These are phyloP conservation scores for Phylloscopus trochilus DNA, from an alignment of 2,113 vertebrate genomes.

Conservation along the genomic window DNA sequence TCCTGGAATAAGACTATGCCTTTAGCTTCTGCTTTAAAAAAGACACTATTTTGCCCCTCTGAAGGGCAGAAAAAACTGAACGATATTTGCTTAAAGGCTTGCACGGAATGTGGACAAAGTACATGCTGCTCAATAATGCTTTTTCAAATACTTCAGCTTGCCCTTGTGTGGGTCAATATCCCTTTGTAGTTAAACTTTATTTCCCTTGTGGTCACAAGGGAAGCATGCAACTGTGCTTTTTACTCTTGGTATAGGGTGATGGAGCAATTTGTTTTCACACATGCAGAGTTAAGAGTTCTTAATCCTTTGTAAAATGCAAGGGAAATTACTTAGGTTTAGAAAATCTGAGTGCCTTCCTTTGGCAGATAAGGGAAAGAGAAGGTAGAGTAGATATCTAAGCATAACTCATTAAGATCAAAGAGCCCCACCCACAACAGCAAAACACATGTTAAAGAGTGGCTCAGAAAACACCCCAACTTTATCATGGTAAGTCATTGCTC, in stretches of 20 bases:
- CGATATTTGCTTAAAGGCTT: slow-evolving; percentile 58
- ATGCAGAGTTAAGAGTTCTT: background rate
- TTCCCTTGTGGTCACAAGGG: slow-evolving; percentile 9
- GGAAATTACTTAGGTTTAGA: background rate
- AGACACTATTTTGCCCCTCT: background rate
- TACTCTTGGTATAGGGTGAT: background rate
- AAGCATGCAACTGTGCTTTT: background rate
- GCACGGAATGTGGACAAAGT: slow-evolving; percentile 58
- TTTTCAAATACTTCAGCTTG: slow-evolving; percentile 49
- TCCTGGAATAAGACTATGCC: background rate
- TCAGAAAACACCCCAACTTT: background rate
- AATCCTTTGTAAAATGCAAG: background rate
- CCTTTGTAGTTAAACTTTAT: slow-evolving; percentile 61
- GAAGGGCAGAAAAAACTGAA: background rate
- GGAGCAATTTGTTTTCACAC: background rate
- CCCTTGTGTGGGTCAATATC: slow-evolving; percentile 1
- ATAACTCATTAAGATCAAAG: background rate
- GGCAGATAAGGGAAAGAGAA: background rate
- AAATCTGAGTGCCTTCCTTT: background rate
- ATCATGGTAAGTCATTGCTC: background rate
- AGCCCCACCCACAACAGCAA: background rate
- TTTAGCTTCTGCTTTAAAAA: background rate
- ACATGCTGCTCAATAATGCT: background rate
- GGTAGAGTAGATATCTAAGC: background rate
- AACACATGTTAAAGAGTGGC: background rate